Percentiles rank a stretch among this genome's conserved stretches.
phyloP scores from a whole-genome alignment of 2,888 invertebrate genomes.

The Ochlodes sylvanus region DNA sequence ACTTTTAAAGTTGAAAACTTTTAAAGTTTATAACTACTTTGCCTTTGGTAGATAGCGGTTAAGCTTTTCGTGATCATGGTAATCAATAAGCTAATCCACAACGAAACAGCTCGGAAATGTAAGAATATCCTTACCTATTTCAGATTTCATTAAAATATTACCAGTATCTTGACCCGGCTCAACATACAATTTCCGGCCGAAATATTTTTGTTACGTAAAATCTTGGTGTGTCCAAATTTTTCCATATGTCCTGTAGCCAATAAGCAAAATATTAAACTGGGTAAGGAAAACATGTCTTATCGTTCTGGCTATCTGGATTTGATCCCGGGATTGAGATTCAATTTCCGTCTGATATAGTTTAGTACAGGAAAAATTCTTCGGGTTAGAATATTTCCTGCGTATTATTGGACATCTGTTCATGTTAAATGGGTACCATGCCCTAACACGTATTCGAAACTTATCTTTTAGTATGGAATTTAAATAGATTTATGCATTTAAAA shows the following conservation, averaged over 20 bases:
- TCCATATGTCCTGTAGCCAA: background rate
- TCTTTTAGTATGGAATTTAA: no score
- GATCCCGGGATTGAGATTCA: conserved; percentile 28
- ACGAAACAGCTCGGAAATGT: no score
- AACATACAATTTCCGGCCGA: background rate
- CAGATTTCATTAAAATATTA: no score
- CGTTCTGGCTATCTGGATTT: conserved; percentile 7
- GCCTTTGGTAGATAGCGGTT: no score
- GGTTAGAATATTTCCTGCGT: conserved; percentile 1
- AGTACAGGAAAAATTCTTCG: conserved; percentile 7
- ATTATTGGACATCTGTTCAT: background rate
- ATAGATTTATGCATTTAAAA: no score
- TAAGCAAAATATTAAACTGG: background rate
- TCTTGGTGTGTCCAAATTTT: background rate
- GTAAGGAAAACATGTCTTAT: background rate
- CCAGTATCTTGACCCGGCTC: background rate
- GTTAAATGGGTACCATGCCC: no score
- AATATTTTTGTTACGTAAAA: background rate
- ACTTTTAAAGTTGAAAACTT: no score
- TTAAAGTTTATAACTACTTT: no score
- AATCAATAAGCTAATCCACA: no score
- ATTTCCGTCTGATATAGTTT: conserved; percentile 24
- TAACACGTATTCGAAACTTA: no score
- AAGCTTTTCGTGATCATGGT: no score
- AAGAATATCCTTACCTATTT: background rate